Evolutionary conservation across 2,888 invertebrate species (phyloP).

Genomic region (Ryuthela nishihirai): DNA sequence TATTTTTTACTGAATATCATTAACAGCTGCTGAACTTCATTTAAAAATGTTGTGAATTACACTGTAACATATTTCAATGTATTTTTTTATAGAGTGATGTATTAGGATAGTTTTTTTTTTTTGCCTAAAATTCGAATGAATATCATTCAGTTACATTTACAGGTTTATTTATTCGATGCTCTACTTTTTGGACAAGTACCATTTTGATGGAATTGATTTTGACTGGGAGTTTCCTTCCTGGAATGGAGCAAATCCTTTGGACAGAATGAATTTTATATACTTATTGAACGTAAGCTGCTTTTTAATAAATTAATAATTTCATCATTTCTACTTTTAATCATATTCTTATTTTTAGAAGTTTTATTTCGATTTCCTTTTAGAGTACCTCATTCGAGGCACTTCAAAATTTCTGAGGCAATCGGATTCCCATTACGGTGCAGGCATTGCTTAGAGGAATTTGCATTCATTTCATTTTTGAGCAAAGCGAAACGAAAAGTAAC

Average conservation of each 20-base stretch:
- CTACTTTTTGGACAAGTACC: conserved; percentile 41
- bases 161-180: conserved; percentile 43
- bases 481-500: too few relatives aligned
- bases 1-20: too few relatives aligned
- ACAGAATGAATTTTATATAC: conserved; percentile 36
- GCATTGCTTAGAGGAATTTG: too few relatives aligned
- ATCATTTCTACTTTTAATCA: background rate
- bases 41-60: too few relatives aligned
- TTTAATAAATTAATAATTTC: background rate
- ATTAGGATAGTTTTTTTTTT: too few relatives aligned
- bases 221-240: conserved; percentile 70
- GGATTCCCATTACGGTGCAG: too few relatives aligned
- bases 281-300: conserved; percentile 40
- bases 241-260: conserved; percentile 55
- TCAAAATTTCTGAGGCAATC: conserved; percentile 57
- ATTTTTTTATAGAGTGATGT: too few relatives aligned
- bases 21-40: too few relatives aligned
- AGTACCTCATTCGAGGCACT: background rate
- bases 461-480: too few relatives aligned
- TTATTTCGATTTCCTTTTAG: conserved; percentile 67
- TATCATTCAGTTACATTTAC: too few relatives aligned
- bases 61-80: too few relatives aligned
- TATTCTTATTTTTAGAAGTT: background rate
- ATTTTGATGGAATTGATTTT: conserved; percentile 47
- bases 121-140: too few relatives aligned